Base-by-base conservation (phyloP, 1,140 invertebrate species). In the Ceratitis capitata region DNA sequence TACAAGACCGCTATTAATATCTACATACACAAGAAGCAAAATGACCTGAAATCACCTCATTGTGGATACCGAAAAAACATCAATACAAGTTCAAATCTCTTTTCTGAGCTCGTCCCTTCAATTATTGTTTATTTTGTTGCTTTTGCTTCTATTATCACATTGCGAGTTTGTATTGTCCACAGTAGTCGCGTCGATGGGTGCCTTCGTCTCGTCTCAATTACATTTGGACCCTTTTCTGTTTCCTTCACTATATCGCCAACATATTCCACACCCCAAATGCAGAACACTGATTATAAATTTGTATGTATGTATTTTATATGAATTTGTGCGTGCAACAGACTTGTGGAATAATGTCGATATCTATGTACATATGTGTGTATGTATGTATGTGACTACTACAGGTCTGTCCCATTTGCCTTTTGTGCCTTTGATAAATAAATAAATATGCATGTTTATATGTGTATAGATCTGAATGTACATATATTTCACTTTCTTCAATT, bases 401-500 rank as follows among this genome's bases (percentile, higher is more conserved):
- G n/a, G n/a, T n/a, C n/a, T n/a, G n/a, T n/a, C n/a, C n/a, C n/a
- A n/a, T n/a, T n/a, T n/a, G n/a, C n/a, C n/a, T n/a, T n/a, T n/a
- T n/a, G n/a, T n/a, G n/a, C n/a, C n/a, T n/a, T n/a, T n/a, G n/a
- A n/a, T n/a, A n/a, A n/a, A n/a, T n/a, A n/a, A n/a, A n/a, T n/a
- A n/a, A n/a, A n/a, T n/a, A n/a, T n/a, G n/a, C n/a, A 3, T 2
- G 3, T 23, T 3, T 23, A 3, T 23, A 9, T 56, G 51, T 56
- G 10, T 49, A 10, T 49, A 10, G 3, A 10, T 61, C 26, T 29
- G n/a, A 29, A 61, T 29, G 14, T 32, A 61, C 12, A 61, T 14
- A 29, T 61, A 61, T 61, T 61, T 61, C 23, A 61, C 58, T 61
- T 61, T 61, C 58, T 61, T 61, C 58, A 23, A 61, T 61, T 61